Percentiles rank a stretch among this genome's conserved stretches.
Conservation (phyloP, 1,140 invertebrate species). For the Parapsyche elsis region DNA sequence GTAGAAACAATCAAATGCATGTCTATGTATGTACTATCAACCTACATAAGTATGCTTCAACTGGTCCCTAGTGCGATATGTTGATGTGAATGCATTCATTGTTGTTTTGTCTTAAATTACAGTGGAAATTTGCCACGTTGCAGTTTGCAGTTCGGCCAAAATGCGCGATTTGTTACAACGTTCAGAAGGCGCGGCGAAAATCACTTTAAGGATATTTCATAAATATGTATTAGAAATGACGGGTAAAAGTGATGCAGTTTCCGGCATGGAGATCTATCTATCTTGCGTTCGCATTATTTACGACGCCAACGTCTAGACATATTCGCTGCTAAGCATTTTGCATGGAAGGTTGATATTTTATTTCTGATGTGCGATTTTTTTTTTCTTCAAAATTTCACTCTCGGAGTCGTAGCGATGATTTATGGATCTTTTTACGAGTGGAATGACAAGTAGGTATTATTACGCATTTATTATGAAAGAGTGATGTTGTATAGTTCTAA, state of each 20-base stretch:
- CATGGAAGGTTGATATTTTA: neutral
- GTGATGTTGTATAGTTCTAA: too few relatives aligned
- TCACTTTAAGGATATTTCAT: neutral
- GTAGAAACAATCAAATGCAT: neutral
- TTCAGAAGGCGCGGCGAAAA: neutral
- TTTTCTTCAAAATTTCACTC: too few relatives aligned
- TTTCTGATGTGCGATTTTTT: too few relatives aligned
- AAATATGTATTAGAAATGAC: constrained; percentile 29
- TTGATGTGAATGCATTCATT: neutral
- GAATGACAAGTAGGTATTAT: too few relatives aligned
- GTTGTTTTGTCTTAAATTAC: too few relatives aligned
- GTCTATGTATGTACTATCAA: neutral
- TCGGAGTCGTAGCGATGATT: too few relatives aligned
- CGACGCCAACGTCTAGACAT: constrained; percentile 47
- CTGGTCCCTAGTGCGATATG: neutral
- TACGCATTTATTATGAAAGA: too few relatives aligned
- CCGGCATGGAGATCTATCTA: neutral
- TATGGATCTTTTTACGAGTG: too few relatives aligned
- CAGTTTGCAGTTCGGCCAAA: too few relatives aligned
- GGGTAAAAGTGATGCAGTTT: constrained; percentile 29
- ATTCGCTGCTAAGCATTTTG: constrained; percentile 41
- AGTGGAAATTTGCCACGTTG: neutral
- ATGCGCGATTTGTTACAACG: too few relatives aligned
- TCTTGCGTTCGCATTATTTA: constrained; percentile 41
- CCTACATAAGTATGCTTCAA: neutral